phyloP scores from a whole-genome alignment of 2,888 invertebrate species.

The Odontocerum albicorne region DNA sequence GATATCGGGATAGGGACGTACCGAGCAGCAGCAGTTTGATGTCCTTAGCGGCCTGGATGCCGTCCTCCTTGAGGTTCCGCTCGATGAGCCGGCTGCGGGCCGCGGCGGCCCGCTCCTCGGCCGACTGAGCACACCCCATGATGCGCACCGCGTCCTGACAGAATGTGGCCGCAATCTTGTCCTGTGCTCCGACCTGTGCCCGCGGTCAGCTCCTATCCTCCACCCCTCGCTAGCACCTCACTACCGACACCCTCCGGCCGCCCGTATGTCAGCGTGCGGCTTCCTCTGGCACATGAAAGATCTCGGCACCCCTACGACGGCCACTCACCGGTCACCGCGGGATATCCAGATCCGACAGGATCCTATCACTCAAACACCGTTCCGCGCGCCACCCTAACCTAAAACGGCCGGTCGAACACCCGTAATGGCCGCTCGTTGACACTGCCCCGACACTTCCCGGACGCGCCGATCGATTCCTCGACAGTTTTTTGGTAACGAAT shows the following conservation, averaged over 20 bases:
- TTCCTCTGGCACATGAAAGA: constrained; percentile 21
- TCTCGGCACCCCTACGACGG: constrained; percentile 13
- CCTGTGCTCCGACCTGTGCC: constrained; percentile 58
- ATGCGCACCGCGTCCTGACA: constrained; percentile 47
- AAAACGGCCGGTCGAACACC: constrained; percentile 23
- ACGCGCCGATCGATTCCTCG: constrained; percentile 25
- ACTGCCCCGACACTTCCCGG: constrained; percentile 27
- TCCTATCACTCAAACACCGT: constrained; percentile 19
- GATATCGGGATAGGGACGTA: too few species aligned
- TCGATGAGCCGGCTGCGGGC: constrained; percentile 98
- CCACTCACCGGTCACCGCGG: constrained; percentile 12
- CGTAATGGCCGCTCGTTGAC: constrained; percentile 32
- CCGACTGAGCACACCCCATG: constrained; percentile 99
- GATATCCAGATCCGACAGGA: constrained; percentile 3
- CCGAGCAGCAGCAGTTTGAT: constrained; percentile 97
- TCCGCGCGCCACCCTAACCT: constrained; percentile 32
- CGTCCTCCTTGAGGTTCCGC: constrained; percentile 97
- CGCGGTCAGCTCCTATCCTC: constrained; percentile 60
- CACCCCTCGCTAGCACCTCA: constrained; percentile 52
- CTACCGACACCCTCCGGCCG: constrained; percentile 28
- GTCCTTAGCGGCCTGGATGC: constrained; percentile 97
- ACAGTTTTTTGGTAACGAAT: constrained; percentile 19
- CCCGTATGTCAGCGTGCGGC: constrained; percentile 19
- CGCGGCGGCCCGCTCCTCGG: constrained; percentile 97
- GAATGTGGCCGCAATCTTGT: constrained; percentile 32